Conservation (phyloP, 1,140 invertebrate species). For the Brachionus asplanchnoidis region DNA sequence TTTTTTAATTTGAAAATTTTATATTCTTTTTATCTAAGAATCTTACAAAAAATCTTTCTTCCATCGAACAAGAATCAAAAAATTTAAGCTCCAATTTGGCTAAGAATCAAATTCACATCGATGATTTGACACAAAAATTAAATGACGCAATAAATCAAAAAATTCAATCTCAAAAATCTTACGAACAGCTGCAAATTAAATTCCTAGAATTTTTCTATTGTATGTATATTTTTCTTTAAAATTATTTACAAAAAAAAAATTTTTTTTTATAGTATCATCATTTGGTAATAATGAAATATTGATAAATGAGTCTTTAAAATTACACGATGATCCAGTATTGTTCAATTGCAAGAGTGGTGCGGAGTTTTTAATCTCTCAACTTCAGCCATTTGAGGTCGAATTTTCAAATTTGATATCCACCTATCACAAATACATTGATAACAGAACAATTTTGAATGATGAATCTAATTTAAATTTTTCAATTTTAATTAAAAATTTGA, state of each 20-base stretch:
- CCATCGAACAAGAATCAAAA: not conserved
- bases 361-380: constrained; percentile 30
- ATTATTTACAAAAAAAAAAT: not conserved
- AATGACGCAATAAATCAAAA: constrained; percentile 3
- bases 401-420: not conserved
- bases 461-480: not conserved
- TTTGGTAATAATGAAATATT: not conserved
- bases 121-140: constrained; percentile 4
- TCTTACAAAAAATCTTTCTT: not conserved
- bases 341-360: constrained; percentile 41
- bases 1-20: too few species aligned
- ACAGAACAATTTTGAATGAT: not conserved
- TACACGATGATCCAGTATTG: constrained; percentile 5
- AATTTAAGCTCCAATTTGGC: not conserved
- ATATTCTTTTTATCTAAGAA: not conserved
- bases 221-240: not conserved
- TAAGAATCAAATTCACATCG: not conserved
- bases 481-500: constrained; percentile 12
- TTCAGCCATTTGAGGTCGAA: not conserved
- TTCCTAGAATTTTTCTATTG: not conserved
- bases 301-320: not conserved
- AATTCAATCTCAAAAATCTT: not conserved
- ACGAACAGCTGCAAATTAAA: not conserved
- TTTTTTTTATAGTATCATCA: not conserved
- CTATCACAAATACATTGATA: constrained; percentile 16